Percentiles rank a stretch among this genome's conserved stretches.
Evolutionary conservation across 1,140 invertebrate genomes (phyloP).

Genomic region (Drosophila jambulina): DNA sequence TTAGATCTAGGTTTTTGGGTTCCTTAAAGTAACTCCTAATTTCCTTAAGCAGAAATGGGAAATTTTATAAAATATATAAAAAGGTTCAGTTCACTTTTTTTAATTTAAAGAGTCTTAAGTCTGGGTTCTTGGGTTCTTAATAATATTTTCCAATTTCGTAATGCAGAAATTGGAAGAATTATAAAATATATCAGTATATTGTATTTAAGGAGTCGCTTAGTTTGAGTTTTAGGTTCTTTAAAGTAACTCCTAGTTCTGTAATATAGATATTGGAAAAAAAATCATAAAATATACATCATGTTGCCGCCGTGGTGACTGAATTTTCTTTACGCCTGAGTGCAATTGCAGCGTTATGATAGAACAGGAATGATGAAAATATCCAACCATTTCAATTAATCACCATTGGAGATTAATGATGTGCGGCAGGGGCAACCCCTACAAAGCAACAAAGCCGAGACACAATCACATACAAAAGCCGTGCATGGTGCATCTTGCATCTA

Average conservation of each 20-base stretch:
- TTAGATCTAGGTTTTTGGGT: neutral
- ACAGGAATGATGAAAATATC: constrained; percentile 59
- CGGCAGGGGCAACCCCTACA: constrained; percentile 40
- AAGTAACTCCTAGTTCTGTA: too few relatives aligned
- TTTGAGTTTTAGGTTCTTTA: too few relatives aligned
- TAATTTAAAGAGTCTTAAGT: too few relatives aligned
- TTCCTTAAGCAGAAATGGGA: neutral
- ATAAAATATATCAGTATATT: too few relatives aligned
- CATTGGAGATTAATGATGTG: constrained; percentile 72
- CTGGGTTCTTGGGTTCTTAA: too few relatives aligned
- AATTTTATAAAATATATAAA: too few relatives aligned
- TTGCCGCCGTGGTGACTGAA: constrained; percentile 5
- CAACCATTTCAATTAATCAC: constrained; percentile 70
- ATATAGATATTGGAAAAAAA: neutral
- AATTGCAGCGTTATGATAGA: constrained; percentile 19
- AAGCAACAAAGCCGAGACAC: constrained; percentile 35
- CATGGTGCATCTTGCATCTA: constrained; percentile 27
- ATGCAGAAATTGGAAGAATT: too few relatives aligned
- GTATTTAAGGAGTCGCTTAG: neutral
- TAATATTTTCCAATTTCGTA: too few relatives aligned
- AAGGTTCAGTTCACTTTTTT: too few relatives aligned
- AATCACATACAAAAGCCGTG: constrained; percentile 34
- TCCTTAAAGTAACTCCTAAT: neutral
- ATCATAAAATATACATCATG: neutral
- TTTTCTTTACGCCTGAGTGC: constrained; percentile 51